Evolutionary conservation across 1,140 invertebrate genomes (phyloP).

Genomic region (Copidosoma floridanum): DNA sequence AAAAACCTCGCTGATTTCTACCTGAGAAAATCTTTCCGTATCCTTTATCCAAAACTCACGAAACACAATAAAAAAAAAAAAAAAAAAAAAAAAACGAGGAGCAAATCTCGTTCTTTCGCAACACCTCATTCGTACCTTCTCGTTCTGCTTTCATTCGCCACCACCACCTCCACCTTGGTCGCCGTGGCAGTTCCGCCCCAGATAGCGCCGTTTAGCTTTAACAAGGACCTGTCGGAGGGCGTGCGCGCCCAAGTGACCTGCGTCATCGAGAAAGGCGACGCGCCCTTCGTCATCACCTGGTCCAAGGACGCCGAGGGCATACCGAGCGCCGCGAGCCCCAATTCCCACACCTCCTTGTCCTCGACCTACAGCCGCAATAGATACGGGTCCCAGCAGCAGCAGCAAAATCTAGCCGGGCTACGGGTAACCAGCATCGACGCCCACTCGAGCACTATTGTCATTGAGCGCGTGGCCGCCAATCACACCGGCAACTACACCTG

Average conservation of each 20-base stretch:
- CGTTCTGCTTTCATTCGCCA: conserved; percentile 6
- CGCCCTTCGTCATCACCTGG: conserved; percentile 86
- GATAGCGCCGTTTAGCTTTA: conserved; percentile 73
- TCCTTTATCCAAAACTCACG: too few species aligned
- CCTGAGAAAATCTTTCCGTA: too few species aligned
- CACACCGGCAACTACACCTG: conserved; percentile 90
- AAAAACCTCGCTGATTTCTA: too few species aligned
- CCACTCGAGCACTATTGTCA: conserved; percentile 85
- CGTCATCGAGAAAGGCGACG: conserved; percentile 90
- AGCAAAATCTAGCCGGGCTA: conserved; percentile 32
- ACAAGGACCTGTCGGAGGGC: conserved; percentile 73
- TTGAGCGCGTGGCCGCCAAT: conserved; percentile 78
- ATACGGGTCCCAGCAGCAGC: conserved; percentile 26
- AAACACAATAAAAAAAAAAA: too few species aligned
- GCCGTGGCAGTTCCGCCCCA: conserved; percentile 74
- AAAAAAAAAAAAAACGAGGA: not conserved
- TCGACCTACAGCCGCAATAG: conserved; percentile 51
- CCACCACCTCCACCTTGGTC: not conserved
- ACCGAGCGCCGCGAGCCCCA: too few species aligned
- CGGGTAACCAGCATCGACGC: conserved; percentile 67
- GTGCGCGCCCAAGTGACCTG: conserved; percentile 91
- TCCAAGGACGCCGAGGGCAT: conserved; percentile 76
- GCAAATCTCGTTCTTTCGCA: conserved; percentile 20
- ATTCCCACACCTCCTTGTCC: too few species aligned
- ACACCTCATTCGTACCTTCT: conserved; percentile 15